Conservation (phyloP, 2,888 invertebrate species). For the Agrochola lota region DNA sequence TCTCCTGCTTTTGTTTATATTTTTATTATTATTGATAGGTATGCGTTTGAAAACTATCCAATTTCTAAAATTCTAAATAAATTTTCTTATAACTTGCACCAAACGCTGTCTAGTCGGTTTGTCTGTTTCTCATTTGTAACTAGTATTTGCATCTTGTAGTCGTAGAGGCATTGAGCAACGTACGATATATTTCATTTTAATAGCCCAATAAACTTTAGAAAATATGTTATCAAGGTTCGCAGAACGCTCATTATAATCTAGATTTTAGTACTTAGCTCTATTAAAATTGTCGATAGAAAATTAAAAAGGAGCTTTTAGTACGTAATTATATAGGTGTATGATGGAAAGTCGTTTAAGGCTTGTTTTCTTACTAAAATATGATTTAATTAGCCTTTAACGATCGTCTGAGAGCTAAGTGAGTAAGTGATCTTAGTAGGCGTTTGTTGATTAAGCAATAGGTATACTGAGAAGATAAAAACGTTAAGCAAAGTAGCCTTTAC, state of each 20-base stretch:
- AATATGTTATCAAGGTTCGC: conserved; percentile 28
- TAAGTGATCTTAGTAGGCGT: conserved; percentile 11
- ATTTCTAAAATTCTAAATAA: neutral
- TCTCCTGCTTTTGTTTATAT: too few relatives aligned
- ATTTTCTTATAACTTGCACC: conserved; percentile 35
- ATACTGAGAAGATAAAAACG: neutral
- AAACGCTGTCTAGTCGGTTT: conserved; percentile 55
- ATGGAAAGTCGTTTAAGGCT: neutral
- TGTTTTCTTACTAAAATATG: neutral
- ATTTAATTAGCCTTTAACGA: conserved; percentile 8
- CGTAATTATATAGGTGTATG: neutral
- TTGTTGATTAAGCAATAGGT: conserved; percentile 1
- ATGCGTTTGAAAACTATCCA: too few relatives aligned
- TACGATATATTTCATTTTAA: conserved; percentile 41
- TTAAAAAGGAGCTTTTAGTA: neutral
- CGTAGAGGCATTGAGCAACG: conserved; percentile 48
- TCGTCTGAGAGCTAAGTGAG: conserved; percentile 24
- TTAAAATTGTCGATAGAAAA: conserved; percentile 5
- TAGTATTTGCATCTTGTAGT: conserved; percentile 49
- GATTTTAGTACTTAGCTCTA: conserved; percentile 3
- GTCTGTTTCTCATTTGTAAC: conserved; percentile 61
- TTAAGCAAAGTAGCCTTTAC: neutral
- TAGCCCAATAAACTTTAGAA: conserved; percentile 47
- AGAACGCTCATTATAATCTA: conserved; percentile 15
- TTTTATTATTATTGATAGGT: neutral